Evolutionary conservation across 2,797 vertebrate genomes (phyloP), one percentile per base, ranked within the genome.

Genomic region (Heteromormyrus szaboi): DNA sequence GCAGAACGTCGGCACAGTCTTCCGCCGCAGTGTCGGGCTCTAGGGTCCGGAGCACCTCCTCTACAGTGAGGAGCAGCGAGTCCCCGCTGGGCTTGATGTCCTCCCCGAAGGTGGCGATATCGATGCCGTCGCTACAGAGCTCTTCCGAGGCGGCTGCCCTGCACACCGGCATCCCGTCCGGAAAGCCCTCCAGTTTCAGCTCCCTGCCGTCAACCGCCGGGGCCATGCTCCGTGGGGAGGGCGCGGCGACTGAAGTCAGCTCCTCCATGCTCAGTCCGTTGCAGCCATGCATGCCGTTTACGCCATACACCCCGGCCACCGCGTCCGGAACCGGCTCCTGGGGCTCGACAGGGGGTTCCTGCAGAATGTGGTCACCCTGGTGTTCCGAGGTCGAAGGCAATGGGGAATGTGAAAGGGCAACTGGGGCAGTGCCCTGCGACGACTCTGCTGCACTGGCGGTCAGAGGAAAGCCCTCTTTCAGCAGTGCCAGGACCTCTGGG

Each of bases 41-140:
- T 88, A 98, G 94, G 91, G 96, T 98, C 92, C 97, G 97, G 90
- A 98, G 95, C 84, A 98, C 97, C 92, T 98, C 97, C 95, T 98
- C 98, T 2, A 97, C 97, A 4, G 97, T 99, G 81, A 98, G 96
- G 88, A 98, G 96, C 2, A 99, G 95, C 19, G 97, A 97, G 90
- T 97, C 97, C 0, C 97, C 97, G 1, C 95, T 94, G 17, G 95
- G 95, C 90, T 97, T 97, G 56, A 96, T 95, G 22, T 98, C 98
- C 94, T 99, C 97, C 3, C 93, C 96, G 91, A 96, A 96, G 89
- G 95, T 92, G 88, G 96, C 96, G 89, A 96, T 96, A 92, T 97
- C 96, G 0, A 96, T 95, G 92, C 94, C 95, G 0, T 96, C 92
- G 0, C 95, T 92, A 89, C 96, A 96, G 91, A 98, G 93, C 92